Conservation (phyloP, 2,797 vertebrate species). For the Myotis findleyi region DNA sequence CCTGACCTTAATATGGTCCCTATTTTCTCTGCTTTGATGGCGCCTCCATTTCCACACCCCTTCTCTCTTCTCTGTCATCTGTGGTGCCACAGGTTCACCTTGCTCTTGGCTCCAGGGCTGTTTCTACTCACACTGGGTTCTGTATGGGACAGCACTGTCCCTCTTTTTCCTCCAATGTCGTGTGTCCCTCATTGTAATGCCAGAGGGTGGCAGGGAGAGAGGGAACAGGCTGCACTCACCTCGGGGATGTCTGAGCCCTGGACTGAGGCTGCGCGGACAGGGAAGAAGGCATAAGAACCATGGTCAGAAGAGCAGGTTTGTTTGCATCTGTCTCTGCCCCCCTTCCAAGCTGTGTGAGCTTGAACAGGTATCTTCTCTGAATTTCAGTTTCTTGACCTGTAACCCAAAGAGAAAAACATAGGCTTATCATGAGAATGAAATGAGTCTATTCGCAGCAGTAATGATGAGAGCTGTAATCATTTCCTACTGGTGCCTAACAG, state of each 20-base stretch:
- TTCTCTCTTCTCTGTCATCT: background rate
- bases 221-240: no score
- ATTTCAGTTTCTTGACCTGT: conserved; percentile 4
- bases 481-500: background rate
- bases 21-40: background rate
- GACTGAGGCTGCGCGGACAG: background rate
- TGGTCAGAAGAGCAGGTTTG: background rate
- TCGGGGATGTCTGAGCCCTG: background rate
- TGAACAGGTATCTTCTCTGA: background rate
- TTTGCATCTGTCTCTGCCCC: background rate
- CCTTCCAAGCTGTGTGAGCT: background rate
- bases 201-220: background rate
- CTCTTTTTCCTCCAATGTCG: background rate
- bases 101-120: background rate
- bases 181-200: background rate
- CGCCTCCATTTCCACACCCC: background rate
- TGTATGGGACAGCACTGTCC: background rate
- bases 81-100: background rate
- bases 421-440: background rate
- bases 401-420: background rate
- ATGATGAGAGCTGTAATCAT: background rate
- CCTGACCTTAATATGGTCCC: background rate
- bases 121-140: background rate
- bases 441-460: background rate
- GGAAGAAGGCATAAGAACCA: rapidly evolving